Conservation (phyloP, 2,797 vertebrate species). For the Hippocampus kuda region DNA sequence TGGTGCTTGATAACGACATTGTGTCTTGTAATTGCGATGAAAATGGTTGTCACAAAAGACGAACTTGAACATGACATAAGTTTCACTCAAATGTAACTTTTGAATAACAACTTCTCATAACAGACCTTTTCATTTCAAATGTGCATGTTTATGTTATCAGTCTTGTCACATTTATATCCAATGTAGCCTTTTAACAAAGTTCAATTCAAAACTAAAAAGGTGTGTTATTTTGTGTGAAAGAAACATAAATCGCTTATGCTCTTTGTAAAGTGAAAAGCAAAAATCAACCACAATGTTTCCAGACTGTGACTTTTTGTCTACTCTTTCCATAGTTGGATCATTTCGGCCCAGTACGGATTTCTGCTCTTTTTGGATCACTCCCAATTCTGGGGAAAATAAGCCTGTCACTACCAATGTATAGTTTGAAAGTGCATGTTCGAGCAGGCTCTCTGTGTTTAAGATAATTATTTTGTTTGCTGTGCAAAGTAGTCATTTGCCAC, state of each 20-base stretch:
- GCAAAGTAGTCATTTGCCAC: not conserved
- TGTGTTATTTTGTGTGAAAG: constrained; percentile 15
- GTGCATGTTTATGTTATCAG: too few species aligned
- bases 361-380: not conserved
- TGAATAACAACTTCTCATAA: not conserved
- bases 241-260: too few species aligned
- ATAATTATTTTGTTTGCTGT: too few species aligned
- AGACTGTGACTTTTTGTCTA: not conserved
- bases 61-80: not conserved
- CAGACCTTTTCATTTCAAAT: not conserved
- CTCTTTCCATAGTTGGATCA: too few species aligned
- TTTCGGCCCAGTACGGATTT: not conserved
- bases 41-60: not conserved
- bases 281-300: not conserved
- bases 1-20: not conserved
- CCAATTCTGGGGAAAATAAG: not conserved
- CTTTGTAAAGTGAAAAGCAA: not conserved
- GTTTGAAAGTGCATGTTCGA: not conserved
- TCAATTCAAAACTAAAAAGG: constrained; percentile 29
- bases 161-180: too few species aligned
- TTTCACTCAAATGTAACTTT: not conserved
- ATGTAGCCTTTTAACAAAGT: too few species aligned
- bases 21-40: not conserved
- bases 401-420: not conserved
- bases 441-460: not conserved